Conservation (phyloP, 2,888 invertebrate species). For the Phortica okadai region DNA sequence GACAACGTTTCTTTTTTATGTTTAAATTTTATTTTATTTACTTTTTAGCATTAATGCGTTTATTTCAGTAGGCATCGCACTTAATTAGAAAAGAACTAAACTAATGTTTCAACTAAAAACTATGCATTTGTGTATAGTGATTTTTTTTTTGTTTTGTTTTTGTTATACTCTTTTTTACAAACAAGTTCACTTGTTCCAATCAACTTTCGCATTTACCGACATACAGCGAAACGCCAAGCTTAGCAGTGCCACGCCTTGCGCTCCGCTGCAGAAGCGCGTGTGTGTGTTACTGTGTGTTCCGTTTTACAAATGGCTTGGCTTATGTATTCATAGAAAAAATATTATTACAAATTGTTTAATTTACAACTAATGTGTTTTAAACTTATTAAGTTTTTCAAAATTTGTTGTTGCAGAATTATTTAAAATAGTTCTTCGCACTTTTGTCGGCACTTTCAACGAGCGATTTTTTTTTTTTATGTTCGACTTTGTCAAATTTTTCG, state of each 20-base stretch:
- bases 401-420: background rate
- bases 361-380: conserved; percentile 18
- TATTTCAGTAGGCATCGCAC: conserved; percentile 7
- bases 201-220: background rate
- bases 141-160: background rate
- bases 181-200: background rate
- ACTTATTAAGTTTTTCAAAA: background rate
- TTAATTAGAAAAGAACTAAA: conserved; percentile 13
- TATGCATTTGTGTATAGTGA: conserved; percentile 22
- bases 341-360: conserved; percentile 7
- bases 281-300: background rate
- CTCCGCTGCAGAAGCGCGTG: too few species aligned
- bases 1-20: background rate
- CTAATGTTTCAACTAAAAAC: conserved; percentile 16
- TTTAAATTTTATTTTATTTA: background rate
- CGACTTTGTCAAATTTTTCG: conserved; percentile 48
- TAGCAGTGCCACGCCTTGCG: too few species aligned
- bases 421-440: background rate
- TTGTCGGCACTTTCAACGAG: conserved; percentile 13
- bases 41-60: background rate
- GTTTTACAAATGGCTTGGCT: conserved; percentile 22
- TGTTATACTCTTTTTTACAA: background rate
- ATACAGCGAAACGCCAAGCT: too few species aligned
- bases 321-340: background rate
- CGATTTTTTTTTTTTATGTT: background rate